Conservation (phyloP, 2,888 invertebrate genomes). For the Polyommatus iphigenia region DNA sequence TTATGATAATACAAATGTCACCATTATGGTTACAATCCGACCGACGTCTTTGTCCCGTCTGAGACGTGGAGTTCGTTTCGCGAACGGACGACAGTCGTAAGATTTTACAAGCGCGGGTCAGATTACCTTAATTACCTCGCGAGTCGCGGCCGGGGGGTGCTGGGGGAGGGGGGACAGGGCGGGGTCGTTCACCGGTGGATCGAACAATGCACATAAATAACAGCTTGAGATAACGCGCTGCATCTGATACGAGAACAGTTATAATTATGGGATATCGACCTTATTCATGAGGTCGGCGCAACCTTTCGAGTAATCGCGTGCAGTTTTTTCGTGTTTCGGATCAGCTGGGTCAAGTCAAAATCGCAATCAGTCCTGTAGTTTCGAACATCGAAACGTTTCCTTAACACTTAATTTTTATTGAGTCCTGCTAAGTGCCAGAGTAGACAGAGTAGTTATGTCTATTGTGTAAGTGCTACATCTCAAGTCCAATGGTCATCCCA, state of each 20-base stretch:
- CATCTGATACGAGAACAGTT: slow-evolving; percentile 10
- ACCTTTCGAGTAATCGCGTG: background rate
- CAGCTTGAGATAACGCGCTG: slow-evolving; percentile 16
- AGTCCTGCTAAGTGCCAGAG: too few relatives aligned
- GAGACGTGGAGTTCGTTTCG: background rate
- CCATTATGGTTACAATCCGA: background rate
- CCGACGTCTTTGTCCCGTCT: background rate
- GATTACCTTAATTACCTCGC: slow-evolving; percentile 27
- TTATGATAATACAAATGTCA: background rate
- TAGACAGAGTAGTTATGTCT: too few relatives aligned
- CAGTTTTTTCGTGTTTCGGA: background rate
- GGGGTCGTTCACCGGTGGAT: slow-evolving; percentile 31
- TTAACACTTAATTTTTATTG: too few relatives aligned
- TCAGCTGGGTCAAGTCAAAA: background rate
- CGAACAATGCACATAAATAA: slow-evolving; percentile 36
- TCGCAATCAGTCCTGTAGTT: background rate
- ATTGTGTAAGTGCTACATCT: too few relatives aligned
- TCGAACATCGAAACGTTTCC: background rate
- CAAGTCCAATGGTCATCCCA: too few relatives aligned
- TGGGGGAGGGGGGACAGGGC: background rate
- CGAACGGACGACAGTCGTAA: background rate
- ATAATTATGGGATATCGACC: slow-evolving; percentile 22
- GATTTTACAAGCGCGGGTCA: slow-evolving; percentile 17
- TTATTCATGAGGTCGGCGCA: background rate
- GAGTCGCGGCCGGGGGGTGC: background rate